Base-by-base conservation (phyloP, 2,797 vertebrate species). In the Pseudochromis fuscus region DNA sequence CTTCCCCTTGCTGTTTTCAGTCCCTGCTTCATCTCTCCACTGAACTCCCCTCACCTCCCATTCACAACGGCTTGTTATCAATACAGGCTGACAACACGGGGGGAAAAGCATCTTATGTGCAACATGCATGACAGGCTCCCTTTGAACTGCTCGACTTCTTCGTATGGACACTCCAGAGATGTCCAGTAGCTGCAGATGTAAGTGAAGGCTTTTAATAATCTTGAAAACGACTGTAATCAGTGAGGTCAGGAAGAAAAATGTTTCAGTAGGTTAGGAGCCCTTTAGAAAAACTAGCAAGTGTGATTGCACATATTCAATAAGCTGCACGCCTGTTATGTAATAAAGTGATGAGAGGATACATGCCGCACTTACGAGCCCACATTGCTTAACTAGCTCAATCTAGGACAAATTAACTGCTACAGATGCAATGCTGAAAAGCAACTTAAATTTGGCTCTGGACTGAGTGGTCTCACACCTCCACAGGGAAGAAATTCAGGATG, bases 1-100 rank as follows among this genome's bases (percentile, higher is more conserved):
- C 63, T 59, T 78, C 58, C 23, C 28, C 24, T 67, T 50, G 57
- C 56, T 60, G 37, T 60, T 80, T 58, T 65, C 23, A 65, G 53
- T 77, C 33, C 62, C 45, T 65, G 24, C 55, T 75, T 68, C 70
- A 40, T 51, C 67, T 64, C 70, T 63, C 45, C 25, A 38, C 60
- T 65, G 45, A 67, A 72, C 63, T 56, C 46, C 30, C 53, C 42
- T 56, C 55, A 52, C 52, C 27, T 50, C 60, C 62, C 30, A 56
- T 30, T 28, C 33, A 59, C 40, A 61, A 37, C 31, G n/a, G n/a
- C 30, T 46, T 49, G 8, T 59, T 55, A 59, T 69, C 49, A 67
- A 46, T 33, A 46, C 16, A 35, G 19, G 27, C 31, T 35, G 55
- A 63, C n/a, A 69, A 53, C n/a, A 62, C 52, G 7, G 23, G 12